These are phyloP conservation scores for Plemyria rubiginata DNA, from an alignment of 2,888 invertebrate genomes.

Conservation along the genomic window DNA sequence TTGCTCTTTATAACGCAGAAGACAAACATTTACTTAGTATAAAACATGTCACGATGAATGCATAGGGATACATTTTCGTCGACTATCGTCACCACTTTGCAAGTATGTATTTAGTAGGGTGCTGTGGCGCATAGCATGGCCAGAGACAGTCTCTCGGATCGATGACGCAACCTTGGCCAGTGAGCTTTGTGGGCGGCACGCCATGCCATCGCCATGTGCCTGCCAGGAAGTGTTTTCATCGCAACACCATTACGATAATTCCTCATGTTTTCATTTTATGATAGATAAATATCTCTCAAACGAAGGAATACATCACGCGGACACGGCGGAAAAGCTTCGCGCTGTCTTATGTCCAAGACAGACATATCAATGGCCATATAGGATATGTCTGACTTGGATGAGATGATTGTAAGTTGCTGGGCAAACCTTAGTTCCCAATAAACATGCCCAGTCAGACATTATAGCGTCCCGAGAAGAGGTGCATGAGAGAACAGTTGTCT, in stretches of 20 bases:
- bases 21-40: too few species aligned
- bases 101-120: constrained; percentile 6
- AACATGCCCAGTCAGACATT: too few species aligned
- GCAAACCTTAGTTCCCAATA: too few species aligned
- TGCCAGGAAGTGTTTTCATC: constrained; percentile 32
- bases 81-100: neutral
- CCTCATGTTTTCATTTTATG: too few species aligned
- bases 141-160: constrained; percentile 47
- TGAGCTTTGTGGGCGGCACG: constrained; percentile 56
- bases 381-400: too few species aligned
- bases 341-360: too few species aligned
- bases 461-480: too few species aligned
- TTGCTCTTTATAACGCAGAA: too few species aligned
- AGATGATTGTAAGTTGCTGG: too few species aligned
- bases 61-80: neutral
- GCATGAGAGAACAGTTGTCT: too few species aligned
- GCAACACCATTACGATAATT: too few species aligned
- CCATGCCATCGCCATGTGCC: constrained; percentile 32
- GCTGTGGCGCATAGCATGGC: constrained; percentile 24
- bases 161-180: constrained; percentile 65
- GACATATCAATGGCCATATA: too few species aligned
- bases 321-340: neutral
- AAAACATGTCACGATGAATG: neutral
- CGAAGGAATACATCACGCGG: neutral
- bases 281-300: neutral